Evolutionary conservation across 2,113 vertebrate genomes (phyloP), one percentile per base, ranked within the genome.

Genomic region (Crotalus tigris): DNA sequence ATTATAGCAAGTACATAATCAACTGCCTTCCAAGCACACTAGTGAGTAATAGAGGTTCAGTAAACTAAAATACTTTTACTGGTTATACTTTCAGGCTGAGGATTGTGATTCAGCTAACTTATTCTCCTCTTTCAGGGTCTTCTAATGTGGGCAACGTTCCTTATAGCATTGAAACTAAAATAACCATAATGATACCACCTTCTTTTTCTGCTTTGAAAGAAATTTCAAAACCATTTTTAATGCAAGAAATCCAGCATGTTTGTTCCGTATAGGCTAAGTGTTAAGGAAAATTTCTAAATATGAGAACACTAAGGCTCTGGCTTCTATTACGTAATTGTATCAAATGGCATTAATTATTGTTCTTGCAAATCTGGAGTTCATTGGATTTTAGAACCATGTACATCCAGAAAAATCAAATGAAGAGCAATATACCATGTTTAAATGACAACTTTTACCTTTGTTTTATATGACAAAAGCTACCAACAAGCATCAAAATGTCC

Each of bases 381-480:
- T 93, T 90, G 90, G 94, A 87, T 81, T 53, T 53, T 92, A 54
- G 94, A 21, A 12, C 53, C 87, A 94, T 89, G 2, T 39, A 75
- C 29, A 91, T 86, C 81, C 44, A 88, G 46, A 92, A 88, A 9
- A 88, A 88, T 7, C 24, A 88, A 85, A 12, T 9, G n/a, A 46
- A 51, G 54, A 92, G 81, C 61, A 92, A 86, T 39, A 29, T 61
- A 21, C 81, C 61, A 46, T 93, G 90, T 90, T 90, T 58, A 88
- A 90, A 96, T n/a, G 87, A 92, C 0, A 0, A 15, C n/a, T 90
- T 44, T 55, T 58, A 95, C 55, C 93, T 86, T 93, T 89, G n/a
- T 87, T 91, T 92, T 95, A 91, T 93, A n/a, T 92, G 94, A 92
- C 90, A 96, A 93, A 93, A 94, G 93, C 89, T 95, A 93, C 94